phyloP scores from a whole-genome alignment of 2,113 vertebrate genomes.

The Saccopteryx bilineata region DNA sequence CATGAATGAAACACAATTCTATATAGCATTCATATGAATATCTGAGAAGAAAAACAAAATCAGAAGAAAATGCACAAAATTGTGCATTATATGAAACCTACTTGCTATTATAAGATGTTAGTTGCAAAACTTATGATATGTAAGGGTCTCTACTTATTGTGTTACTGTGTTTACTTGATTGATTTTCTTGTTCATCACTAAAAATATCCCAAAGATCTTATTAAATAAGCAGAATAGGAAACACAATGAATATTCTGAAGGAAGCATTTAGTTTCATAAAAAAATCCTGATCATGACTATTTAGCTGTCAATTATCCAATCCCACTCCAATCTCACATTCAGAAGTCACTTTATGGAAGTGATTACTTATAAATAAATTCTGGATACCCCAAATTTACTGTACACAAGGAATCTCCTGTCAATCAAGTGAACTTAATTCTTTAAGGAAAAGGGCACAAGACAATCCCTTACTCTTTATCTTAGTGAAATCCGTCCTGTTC shows the following conservation, averaged over 20 bases:
- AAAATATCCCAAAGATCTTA: conserved; percentile 50
- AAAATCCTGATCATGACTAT: background rate
- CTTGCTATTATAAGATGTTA: conserved; percentile 8
- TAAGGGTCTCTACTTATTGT: conserved; percentile 65
- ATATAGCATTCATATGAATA: background rate
- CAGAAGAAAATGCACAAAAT: background rate
- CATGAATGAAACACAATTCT: background rate
- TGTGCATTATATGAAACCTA: conserved; percentile 39
- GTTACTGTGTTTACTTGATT: conserved; percentile 53
- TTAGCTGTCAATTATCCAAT: background rate
- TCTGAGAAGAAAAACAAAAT: conserved; percentile 37
- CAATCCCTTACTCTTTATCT: background rate
- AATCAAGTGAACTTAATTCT: background rate
- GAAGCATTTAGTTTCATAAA: conserved; percentile 59
- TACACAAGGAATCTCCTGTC: background rate
- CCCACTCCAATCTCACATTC: background rate
- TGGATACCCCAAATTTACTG: background rate
- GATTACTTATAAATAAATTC: background rate
- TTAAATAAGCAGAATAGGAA: conserved; percentile 6
- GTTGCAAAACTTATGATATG: background rate
- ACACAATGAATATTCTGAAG: background rate
- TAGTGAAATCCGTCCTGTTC: background rate
- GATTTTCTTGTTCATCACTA: conserved; percentile 46
- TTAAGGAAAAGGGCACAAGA: background rate
- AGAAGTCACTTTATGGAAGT: conserved; percentile 27